Conservation (phyloP, 2,797 vertebrate genomes). For the Ciconia nigra region DNA sequence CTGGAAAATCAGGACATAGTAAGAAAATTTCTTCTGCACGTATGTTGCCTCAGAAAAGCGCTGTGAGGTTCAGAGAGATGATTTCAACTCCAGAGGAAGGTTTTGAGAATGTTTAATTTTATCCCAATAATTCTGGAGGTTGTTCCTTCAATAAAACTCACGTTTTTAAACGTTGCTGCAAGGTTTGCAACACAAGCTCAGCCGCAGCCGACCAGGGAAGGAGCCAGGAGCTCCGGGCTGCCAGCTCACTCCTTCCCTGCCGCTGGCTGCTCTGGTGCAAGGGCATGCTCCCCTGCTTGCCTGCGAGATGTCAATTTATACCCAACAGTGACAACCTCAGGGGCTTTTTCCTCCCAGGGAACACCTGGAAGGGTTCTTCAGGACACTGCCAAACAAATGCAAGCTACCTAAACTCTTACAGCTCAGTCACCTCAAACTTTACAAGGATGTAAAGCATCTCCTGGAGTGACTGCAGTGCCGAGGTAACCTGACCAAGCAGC, state of each 20-base stretch:
- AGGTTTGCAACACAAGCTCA: neutral
- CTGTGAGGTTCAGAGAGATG: neutral
- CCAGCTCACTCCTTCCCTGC: neutral
- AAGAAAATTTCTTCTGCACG: neutral
- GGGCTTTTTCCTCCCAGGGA: neutral
- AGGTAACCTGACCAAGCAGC: conserved; percentile 27
- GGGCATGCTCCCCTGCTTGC: neutral
- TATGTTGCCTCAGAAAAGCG: neutral
- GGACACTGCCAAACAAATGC: neutral
- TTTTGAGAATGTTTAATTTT: neutral
- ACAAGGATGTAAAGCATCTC: neutral
- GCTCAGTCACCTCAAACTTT: neutral
- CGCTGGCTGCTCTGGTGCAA: neutral
- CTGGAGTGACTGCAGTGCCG: neutral
- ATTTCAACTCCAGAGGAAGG: neutral
- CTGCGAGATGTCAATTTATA: neutral
- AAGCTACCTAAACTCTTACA: neutral
- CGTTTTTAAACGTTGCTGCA: rapidly evolving
- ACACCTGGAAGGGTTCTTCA: neutral
- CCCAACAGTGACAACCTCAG: neutral
- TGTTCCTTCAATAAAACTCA: neutral
- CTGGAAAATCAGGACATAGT: neutral
- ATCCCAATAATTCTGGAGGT: neutral
- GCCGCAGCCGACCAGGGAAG: rapidly evolving
- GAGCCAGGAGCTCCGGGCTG: neutral